These are phyloP conservation scores for Aphidoletes aphidimyza DNA, from an alignment of 2,888 invertebrate genomes.

Conservation along the genomic window DNA sequence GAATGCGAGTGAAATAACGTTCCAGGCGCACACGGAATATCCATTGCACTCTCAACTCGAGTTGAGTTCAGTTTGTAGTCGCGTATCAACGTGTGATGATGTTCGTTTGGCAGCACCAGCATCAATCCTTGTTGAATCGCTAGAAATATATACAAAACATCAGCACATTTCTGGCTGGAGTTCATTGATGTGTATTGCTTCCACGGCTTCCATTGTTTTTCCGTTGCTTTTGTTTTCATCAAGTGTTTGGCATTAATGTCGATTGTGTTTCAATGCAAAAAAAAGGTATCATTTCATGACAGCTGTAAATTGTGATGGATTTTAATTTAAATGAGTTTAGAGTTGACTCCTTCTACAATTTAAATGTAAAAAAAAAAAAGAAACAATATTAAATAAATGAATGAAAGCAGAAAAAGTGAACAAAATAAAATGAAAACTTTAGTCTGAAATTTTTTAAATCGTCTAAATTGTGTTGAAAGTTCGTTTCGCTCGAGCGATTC, in stretches of 20 bases:
- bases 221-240: slow-evolving; percentile 15
- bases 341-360: neutral
- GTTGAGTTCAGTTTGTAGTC: slow-evolving; percentile 43
- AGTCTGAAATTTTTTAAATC: too few species aligned
- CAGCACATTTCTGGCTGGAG: neutral
- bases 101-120: slow-evolving; percentile 35
- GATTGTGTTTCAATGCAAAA: neutral
- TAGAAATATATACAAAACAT: neutral
- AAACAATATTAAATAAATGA: too few species aligned
- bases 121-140: neutral
- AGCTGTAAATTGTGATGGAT: slow-evolving; percentile 12
- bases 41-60: neutral
- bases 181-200: slow-evolving; percentile 44
- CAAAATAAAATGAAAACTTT: too few species aligned
- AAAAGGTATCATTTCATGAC: slow-evolving; percentile 2
- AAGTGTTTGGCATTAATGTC: slow-evolving; percentile 23
- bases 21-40: neutral
- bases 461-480: neutral
- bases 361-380: neutral
- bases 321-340: neutral
- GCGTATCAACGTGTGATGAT: neutral
- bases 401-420: too few species aligned
- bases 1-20: neutral
- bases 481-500: neutral
- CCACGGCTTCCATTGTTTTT: slow-evolving; percentile 34